A percentile compares a stretch with the other conserved stretches of the same genome.
phyloP scores from a whole-genome alignment of 2,797 vertebrate genomes.

The Pelobates cultripes region DNA sequence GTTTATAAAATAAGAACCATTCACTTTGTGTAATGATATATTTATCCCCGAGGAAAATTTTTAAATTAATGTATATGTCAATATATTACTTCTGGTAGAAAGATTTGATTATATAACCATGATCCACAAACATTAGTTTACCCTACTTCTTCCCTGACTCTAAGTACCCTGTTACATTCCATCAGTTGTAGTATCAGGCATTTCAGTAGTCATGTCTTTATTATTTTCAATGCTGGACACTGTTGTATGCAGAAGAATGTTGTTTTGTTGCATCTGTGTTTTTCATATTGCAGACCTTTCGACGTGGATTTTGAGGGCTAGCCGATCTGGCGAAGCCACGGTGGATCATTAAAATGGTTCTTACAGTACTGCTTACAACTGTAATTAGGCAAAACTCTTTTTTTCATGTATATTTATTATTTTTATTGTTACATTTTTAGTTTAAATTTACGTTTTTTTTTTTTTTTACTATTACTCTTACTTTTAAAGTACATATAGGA shows the following conservation, averaged over 20 bases:
- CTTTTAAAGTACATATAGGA: slow-evolving; percentile 18
- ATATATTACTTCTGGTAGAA: no score
- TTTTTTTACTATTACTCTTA: slow-evolving; percentile 1
- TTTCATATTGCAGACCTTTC: slow-evolving; percentile 86
- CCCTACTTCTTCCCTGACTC: no score
- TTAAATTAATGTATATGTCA: no score
- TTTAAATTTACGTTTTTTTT: background rate
- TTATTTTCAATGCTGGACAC: slow-evolving; percentile 28
- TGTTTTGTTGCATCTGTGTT: slow-evolving; percentile 83
- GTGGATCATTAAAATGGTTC: slow-evolving; percentile 81
- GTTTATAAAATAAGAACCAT: no score
- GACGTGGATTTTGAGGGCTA: slow-evolving; percentile 86
- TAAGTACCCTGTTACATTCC: no score
- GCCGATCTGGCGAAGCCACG: slow-evolving; percentile 83
- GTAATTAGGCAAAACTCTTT: slow-evolving; percentile 68
- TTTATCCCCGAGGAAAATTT: no score
- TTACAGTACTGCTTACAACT: slow-evolving; percentile 77
- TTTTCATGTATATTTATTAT: slow-evolving; percentile 15
- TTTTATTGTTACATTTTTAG: background rate
- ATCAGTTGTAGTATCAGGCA: background rate
- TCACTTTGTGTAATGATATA: no score
- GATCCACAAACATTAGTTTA: no score
- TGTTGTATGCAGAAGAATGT: slow-evolving; percentile 66
- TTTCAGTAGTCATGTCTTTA: slow-evolving; percentile 7
- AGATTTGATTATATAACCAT: no score